Evolutionary conservation across 2,888 invertebrate genomes (phyloP).

Genomic region (Tipula lateralis): DNA sequence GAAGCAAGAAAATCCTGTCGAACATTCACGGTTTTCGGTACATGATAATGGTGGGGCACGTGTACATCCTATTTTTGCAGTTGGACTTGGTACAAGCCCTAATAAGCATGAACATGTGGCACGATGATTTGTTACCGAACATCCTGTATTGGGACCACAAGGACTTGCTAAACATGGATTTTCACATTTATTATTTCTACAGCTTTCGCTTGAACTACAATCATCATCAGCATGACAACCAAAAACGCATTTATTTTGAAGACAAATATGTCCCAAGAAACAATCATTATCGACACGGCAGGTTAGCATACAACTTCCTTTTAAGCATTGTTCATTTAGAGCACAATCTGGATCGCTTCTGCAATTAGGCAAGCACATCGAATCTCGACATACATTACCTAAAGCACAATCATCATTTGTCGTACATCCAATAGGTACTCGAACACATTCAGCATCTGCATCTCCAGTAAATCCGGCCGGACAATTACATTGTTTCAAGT

Average conservation of each 20-base stretch:
- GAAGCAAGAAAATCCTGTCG: slow-evolving; percentile 65
- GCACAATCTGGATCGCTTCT: slow-evolving; percentile 75
- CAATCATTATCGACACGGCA: slow-evolving; percentile 89
- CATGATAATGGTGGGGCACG: slow-evolving; percentile 73
- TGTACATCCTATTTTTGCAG: slow-evolving; percentile 82
- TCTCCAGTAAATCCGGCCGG: slow-evolving; percentile 82
- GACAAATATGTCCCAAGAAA: slow-evolving; percentile 84
- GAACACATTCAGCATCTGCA: slow-evolving; percentile 75
- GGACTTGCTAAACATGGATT: slow-evolving; percentile 73
- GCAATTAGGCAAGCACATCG: slow-evolving; percentile 76
- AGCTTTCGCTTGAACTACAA: slow-evolving; percentile 78
- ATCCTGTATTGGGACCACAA: slow-evolving; percentile 80
- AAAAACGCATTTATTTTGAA: slow-evolving; percentile 77
- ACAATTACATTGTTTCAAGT: slow-evolving; percentile 75
- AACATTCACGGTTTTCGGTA: slow-evolving; percentile 70
- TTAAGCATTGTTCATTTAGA: slow-evolving; percentile 81
- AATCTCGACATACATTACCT: slow-evolving; percentile 72
- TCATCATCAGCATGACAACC: slow-evolving; percentile 85
- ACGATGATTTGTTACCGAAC: slow-evolving; percentile 73
- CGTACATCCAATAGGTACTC: slow-evolving; percentile 77
- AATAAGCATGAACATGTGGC: slow-evolving; percentile 74
- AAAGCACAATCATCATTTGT: slow-evolving; percentile 63
- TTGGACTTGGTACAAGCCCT: slow-evolving; percentile 80
- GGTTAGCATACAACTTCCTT: slow-evolving; percentile 76
- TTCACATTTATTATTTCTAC: slow-evolving; percentile 71